These are phyloP conservation scores for Pammene fasciana DNA, from an alignment of 2,888 invertebrate genomes.

Conservation along the genomic window DNA sequence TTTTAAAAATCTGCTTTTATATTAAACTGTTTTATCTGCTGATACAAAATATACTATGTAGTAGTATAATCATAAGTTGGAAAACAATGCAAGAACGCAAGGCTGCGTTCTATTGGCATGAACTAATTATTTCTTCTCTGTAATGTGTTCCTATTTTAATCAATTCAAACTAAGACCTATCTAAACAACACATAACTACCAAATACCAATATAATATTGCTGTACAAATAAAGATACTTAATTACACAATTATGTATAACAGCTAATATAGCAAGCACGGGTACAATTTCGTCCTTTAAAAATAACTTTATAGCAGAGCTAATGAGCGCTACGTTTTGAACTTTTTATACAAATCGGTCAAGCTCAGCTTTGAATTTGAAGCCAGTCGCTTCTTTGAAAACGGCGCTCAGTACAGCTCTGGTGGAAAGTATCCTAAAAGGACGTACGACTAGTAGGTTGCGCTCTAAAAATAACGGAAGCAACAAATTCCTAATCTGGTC, in stretches of 20 bases:
- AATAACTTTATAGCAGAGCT: background rate
- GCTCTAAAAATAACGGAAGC: conserved; percentile 48
- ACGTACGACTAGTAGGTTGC: conserved; percentile 52
- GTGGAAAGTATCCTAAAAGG: background rate
- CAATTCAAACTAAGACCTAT: background rate
- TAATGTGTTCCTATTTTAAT: no score
- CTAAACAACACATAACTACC: conserved; percentile 16
- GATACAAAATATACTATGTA: background rate
- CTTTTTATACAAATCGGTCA: background rate
- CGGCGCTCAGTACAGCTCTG: background rate
- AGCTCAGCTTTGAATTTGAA: background rate
- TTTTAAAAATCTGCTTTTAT: background rate
- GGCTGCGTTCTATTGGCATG: background rate
- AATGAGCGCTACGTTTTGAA: background rate
- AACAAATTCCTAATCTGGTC: conserved; percentile 43
- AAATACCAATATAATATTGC: background rate
- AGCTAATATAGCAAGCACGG: conserved; percentile 20
- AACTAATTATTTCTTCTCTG: background rate
- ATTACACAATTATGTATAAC: conserved; percentile 13
- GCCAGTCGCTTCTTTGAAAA: background rate
- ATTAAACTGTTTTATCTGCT: background rate
- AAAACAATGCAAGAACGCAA: background rate
- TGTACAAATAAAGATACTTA: conserved; percentile 25
- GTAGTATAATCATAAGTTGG: background rate
- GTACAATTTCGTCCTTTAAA: conserved; percentile 15